phyloP scores from a whole-genome alignment of 2,888 invertebrate species.

The Escarpia spicata region DNA sequence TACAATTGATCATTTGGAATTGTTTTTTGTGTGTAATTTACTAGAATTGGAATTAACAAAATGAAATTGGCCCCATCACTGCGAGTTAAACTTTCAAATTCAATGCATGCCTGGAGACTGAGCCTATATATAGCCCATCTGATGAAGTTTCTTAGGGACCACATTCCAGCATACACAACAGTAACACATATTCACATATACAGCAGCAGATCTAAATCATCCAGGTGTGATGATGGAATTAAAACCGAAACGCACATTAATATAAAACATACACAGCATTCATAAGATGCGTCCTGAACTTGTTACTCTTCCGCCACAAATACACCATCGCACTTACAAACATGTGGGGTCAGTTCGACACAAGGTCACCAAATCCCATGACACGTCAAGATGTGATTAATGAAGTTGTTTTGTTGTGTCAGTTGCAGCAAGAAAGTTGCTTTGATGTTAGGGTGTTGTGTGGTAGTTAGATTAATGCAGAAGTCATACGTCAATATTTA shows the following conservation, averaged over 20 bases:
- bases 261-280: background rate
- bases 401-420: background rate
- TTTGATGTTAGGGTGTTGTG: background rate
- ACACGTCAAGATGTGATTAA: background rate
- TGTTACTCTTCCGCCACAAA: background rate
- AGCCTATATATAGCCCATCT: background rate
- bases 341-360: background rate
- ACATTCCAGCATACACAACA: background rate
- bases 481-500: background rate
- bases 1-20: too few species aligned
- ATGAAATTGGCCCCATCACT: too few species aligned
- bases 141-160: background rate
- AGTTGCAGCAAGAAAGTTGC: background rate
- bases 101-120: background rate
- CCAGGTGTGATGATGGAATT: background rate
- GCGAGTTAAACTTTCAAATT: too few species aligned
- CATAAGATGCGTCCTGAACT: background rate
- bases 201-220: background rate
- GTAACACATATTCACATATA: background rate
- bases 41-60: too few species aligned
- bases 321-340: background rate
- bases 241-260: background rate
- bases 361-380: background rate
- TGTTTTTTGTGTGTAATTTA: too few species aligned
- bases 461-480: background rate